phyloP scores from a whole-genome alignment of 2,113 vertebrate genomes.

The Plestiodon gilberti region DNA sequence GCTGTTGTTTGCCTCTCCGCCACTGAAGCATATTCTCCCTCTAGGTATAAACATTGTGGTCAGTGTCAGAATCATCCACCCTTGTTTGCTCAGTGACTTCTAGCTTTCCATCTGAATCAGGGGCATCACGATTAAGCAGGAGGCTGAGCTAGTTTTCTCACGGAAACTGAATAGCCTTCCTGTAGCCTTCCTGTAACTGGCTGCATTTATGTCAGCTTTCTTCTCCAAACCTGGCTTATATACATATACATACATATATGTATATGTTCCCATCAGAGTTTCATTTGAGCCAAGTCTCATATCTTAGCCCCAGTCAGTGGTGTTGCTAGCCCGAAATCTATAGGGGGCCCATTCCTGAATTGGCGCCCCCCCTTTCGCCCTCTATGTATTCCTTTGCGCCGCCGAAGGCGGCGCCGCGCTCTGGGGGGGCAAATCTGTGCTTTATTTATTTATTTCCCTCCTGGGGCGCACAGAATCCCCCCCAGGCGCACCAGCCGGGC shows the following conservation, averaged over 20 bases:
- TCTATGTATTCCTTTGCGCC: too few relatives aligned
- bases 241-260: too few relatives aligned
- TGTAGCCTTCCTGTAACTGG: neutral
- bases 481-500: too few relatives aligned
- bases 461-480: too few relatives aligned
- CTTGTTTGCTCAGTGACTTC: neutral
- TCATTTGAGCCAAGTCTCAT: neutral
- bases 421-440: too few relatives aligned
- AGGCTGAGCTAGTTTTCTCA: neutral
- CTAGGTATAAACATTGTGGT: conserved; percentile 33
- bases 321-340: too few relatives aligned
- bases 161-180: neutral
- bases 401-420: too few relatives aligned
- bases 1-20: conserved; percentile 54
- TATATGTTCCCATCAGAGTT: neutral
- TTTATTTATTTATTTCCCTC: too few relatives aligned
- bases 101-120: neutral
- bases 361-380: too few relatives aligned
- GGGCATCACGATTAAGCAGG: neutral
- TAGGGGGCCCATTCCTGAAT: too few relatives aligned
- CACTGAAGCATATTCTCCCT: conserved; percentile 42
- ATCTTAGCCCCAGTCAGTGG: too few relatives aligned
- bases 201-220: neutral
- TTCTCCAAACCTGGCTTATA: neutral
- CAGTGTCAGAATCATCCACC: neutral